A percentile compares a stretch with the other conserved stretches of the same genome.
These are phyloP conservation scores for Oscheius sp. DNA, from an alignment of 1,140 invertebrate genomes.

Conservation along the genomic window DNA sequence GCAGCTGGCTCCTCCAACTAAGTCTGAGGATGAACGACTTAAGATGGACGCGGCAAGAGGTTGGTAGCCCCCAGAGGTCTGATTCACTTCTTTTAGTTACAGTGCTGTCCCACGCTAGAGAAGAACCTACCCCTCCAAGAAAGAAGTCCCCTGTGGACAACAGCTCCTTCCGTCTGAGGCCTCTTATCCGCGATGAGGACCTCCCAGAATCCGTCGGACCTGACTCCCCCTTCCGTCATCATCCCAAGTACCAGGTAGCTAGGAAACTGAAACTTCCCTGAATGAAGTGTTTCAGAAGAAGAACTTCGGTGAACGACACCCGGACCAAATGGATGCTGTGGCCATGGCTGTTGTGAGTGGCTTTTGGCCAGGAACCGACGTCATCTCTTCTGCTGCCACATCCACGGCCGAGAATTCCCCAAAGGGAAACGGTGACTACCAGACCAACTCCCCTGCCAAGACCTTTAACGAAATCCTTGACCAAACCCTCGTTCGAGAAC, in stretches of 20 bases:
- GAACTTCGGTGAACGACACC: background rate
- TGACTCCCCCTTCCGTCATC: conserved; percentile 32
- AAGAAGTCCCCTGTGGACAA: background rate
- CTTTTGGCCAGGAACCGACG: background rate
- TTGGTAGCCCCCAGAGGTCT: too few relatives aligned
- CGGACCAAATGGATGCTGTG: background rate
- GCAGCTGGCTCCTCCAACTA: background rate
- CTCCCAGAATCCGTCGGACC: conserved; percentile 33
- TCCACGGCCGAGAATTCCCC: background rate
- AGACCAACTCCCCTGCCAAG: background rate
- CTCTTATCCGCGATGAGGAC: conserved; percentile 26
- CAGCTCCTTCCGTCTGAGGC: background rate
- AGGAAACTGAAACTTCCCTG: background rate
- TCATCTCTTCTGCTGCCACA: background rate
- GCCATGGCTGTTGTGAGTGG: background rate
- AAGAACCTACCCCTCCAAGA: background rate
- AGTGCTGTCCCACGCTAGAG: background rate
- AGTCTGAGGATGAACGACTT: background rate
- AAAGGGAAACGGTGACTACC: background rate
- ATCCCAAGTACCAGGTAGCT: conserved; percentile 36
- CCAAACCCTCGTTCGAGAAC: background rate
- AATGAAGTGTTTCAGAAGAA: background rate
- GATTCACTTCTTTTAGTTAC: background rate
- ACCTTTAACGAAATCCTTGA: background rate
- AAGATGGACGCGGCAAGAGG: background rate